Evolutionary conservation across 2,888 invertebrate genomes (phyloP).

Genomic region (Chloroclysta siterata): DNA sequence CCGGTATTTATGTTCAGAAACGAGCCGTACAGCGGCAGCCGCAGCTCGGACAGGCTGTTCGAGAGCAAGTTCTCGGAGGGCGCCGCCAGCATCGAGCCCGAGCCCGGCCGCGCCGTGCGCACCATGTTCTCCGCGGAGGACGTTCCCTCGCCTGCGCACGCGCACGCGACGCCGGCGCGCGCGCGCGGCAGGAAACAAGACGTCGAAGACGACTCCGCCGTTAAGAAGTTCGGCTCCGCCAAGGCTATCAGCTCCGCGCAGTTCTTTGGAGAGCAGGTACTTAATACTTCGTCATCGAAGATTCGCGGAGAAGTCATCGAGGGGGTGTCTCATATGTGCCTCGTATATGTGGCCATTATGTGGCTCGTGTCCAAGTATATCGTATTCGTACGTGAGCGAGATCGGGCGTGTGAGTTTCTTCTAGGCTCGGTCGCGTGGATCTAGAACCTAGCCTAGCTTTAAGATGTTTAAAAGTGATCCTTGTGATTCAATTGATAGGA

Average conservation of each 20-base stretch:
- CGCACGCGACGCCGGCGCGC: slow-evolving; percentile 30
- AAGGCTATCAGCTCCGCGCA: slow-evolving; percentile 99
- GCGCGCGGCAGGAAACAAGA: slow-evolving; percentile 36
- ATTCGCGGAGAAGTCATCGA: background rate
- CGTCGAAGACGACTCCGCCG: slow-evolving; percentile 88
- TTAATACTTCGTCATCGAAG: background rate
- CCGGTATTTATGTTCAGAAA: slow-evolving; percentile 50
- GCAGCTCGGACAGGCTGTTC: slow-evolving; percentile 53
- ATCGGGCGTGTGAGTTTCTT: too few species aligned
- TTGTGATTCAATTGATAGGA: too few species aligned
- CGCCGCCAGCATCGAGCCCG: slow-evolving; percentile 63
- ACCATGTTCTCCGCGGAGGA: slow-evolving; percentile 54
- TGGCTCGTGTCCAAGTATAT: too few species aligned
- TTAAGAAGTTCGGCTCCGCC: slow-evolving; percentile 98
- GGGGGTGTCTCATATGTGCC: too few species aligned
- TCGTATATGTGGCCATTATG: too few species aligned
- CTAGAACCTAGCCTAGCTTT: too few species aligned
- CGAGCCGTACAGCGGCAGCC: slow-evolving; percentile 66
- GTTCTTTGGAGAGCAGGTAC: slow-evolving; percentile 93
- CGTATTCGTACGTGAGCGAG: too few species aligned
- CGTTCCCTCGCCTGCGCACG: slow-evolving; percentile 26
- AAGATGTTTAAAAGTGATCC: too few species aligned
- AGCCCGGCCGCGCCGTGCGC: slow-evolving; percentile 64
- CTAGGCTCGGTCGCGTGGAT: too few species aligned
- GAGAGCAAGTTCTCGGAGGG: slow-evolving; percentile 39